These are phyloP conservation scores for Tapirus terrestris DNA, from an alignment of 2,113 vertebrate species.

Conservation along the genomic window DNA sequence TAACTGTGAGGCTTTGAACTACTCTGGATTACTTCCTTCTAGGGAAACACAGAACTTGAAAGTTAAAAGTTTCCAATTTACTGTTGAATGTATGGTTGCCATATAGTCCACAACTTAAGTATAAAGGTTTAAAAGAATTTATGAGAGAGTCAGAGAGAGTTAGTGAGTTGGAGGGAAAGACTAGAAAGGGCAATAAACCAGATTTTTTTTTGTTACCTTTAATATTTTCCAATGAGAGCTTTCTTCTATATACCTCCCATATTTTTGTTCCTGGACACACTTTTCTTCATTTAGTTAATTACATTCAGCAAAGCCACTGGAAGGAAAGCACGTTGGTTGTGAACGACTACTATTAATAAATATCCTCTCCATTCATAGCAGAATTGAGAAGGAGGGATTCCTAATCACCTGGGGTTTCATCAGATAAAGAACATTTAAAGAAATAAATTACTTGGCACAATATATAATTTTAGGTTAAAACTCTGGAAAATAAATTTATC, in stretches of 20 bases:
- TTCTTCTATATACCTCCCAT: neutral
- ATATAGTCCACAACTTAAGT: neutral
- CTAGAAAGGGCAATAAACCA: neutral
- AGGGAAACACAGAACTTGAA: slow-evolving; percentile 16
- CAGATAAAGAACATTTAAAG: neutral
- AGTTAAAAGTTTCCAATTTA: neutral
- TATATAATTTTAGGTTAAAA: neutral
- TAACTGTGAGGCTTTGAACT: slow-evolving; percentile 37
- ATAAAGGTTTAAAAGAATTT: neutral
- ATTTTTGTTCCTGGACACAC: neutral
- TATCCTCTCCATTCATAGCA: neutral
- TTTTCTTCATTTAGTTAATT: neutral
- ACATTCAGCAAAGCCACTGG: neutral
- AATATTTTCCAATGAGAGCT: neutral
- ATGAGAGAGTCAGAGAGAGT: neutral
- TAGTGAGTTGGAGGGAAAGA: neutral
- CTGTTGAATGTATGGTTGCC: neutral
- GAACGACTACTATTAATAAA: neutral
- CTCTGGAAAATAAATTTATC: neutral
- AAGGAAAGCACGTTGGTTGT: neutral
- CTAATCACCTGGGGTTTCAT: neutral
- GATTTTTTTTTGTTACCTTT: neutral
- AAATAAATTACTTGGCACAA: neutral
- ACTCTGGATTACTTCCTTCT: neutral
- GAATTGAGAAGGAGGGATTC: neutral